Evolutionary conservation across 2,113 vertebrate genomes (phyloP).

Genomic region (Hyla sarda): DNA sequence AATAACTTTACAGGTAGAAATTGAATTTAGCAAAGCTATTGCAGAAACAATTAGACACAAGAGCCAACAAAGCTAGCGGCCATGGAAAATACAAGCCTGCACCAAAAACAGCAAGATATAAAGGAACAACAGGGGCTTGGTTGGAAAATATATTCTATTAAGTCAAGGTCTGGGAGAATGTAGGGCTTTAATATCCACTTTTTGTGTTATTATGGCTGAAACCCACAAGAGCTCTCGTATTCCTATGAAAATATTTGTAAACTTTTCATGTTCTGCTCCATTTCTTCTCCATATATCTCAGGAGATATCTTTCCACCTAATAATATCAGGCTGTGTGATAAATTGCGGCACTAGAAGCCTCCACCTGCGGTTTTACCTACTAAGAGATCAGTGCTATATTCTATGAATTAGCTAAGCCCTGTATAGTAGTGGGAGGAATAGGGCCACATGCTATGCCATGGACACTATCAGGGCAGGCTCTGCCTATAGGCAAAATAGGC

Average conservation of each 20-base stretch:
- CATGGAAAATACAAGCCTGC: constrained; percentile 41
- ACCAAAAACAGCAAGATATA: constrained; percentile 28
- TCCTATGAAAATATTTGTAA: neutral
- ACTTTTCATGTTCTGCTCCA: neutral
- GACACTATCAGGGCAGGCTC: no score
- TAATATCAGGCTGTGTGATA: no score
- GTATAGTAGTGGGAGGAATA: no score
- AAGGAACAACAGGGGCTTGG: constrained; percentile 30
- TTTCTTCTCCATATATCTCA: neutral
- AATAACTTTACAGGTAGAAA: constrained; percentile 49
- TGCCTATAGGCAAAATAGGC: no score
- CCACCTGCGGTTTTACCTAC: no score
- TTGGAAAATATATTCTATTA: constrained; percentile 27
- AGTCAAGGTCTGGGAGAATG: constrained; percentile 12
- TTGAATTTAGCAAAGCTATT: constrained; percentile 40
- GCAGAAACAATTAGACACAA: constrained; percentile 34
- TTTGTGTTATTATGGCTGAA: neutral
- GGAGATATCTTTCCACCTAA: neutral
- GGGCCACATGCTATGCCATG: no score
- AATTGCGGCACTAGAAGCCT: no score
- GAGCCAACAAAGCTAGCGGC: constrained; percentile 14
- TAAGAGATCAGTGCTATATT: no score
- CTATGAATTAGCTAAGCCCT: no score
- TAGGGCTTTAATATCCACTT: neutral
- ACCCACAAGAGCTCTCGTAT: neutral